Evolutionary conservation across 2,113 vertebrate species (phyloP).

Genomic region (Empidonax alnorum): DNA sequence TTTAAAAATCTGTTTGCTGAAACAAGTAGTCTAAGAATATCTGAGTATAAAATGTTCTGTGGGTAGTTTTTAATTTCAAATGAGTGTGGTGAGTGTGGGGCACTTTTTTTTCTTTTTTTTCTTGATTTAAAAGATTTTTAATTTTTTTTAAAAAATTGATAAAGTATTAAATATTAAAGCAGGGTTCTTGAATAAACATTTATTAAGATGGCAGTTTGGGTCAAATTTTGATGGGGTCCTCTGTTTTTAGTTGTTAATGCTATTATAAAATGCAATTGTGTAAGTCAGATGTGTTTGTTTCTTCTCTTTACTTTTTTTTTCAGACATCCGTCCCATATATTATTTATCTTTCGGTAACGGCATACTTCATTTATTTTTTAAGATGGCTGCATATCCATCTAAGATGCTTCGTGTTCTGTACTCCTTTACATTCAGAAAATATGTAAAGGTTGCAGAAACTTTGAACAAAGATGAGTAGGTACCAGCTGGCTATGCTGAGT

Average conservation of each 20-base stretch:
- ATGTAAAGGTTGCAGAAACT: not conserved
- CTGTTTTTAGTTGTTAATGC: not conserved
- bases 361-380: not conserved
- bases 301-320: not conserved
- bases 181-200: not conserved
- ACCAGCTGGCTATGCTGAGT: not conserved
- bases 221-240: not conserved
- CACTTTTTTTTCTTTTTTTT: not conserved
- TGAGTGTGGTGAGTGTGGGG: not conserved
- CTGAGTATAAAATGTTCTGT: not conserved
- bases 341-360: not conserved
- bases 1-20: not conserved
- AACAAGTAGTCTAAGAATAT: not conserved
- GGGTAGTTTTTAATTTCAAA: not conserved
- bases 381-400: not conserved
- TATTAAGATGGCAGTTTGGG: not conserved
- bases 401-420: not conserved
- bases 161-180: not conserved
- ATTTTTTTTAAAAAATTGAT: not conserved
- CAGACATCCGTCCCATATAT: not conserved
- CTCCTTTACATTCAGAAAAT: not conserved
- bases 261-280: not conserved
- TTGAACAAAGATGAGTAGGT: not conserved
- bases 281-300: not conserved
- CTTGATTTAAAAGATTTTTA: not conserved